Evolutionary conservation across 2,888 invertebrate genomes (phyloP).

Genomic region (Oligia fasciuncula): DNA sequence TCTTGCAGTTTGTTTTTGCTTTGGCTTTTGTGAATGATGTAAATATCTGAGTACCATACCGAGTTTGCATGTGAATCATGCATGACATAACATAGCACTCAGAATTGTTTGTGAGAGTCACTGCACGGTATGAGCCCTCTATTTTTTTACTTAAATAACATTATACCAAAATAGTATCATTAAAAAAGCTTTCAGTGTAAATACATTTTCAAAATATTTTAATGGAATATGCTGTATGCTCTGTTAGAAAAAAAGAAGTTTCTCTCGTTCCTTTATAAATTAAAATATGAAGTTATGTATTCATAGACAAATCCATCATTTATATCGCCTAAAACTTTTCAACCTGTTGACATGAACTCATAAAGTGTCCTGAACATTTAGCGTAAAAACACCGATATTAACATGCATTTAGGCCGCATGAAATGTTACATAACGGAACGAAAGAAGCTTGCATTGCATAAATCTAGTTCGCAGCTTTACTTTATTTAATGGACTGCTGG

Average conservation of each 20-base stretch:
- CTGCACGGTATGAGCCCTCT: conserved; percentile 35
- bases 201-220: conserved; percentile 13
- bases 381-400: conserved; percentile 28
- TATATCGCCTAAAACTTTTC: conserved; percentile 17
- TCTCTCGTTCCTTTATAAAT: conserved; percentile 42
- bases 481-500: conserved; percentile 25
- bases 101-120: conserved; percentile 14
- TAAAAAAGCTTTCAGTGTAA: conserved; percentile 46
- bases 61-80: conserved; percentile 33
- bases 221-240: conserved; percentile 30
- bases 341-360: conserved; percentile 31
- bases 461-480: conserved; percentile 49
- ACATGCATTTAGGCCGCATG: conserved; percentile 50
- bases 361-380: conserved; percentile 6
- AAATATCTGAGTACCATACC: conserved; percentile 6
- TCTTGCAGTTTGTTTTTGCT: conserved; percentile 20
- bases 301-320: not conserved
- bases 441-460: conserved; percentile 47
- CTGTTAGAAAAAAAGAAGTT: conserved; percentile 17
- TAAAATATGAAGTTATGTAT: not conserved
- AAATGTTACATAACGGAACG: conserved; percentile 52
- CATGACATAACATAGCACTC: conserved; percentile 21
- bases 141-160: conserved; percentile 4
- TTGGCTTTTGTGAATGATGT: conserved; percentile 25
- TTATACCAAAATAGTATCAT: conserved; percentile 17